Evolutionary conservation across 2,113 vertebrate species (phyloP).

Genomic region (Uropsilus gracilis): DNA sequence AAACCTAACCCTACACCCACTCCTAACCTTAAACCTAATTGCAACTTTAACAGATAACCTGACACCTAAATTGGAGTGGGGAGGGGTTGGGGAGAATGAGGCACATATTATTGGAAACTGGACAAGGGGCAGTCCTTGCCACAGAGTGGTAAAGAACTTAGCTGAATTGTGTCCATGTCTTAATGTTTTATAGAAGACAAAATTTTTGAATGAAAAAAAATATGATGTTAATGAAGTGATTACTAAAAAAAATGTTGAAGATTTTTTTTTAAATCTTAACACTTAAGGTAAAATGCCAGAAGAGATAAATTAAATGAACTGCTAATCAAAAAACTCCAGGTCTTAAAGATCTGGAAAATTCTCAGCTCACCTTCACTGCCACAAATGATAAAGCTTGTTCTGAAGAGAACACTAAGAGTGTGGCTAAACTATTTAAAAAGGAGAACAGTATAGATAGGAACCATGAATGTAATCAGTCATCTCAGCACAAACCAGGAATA

Average conservation of each 20-base stretch:
- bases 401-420: not conserved
- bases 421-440: not conserved
- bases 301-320: not conserved
- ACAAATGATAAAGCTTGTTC: slow-evolving; percentile 3
- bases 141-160: not conserved
- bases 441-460: not conserved
- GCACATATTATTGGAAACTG: not conserved
- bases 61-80: too few relatives aligned
- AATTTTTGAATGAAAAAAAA: not conserved
- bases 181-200: not conserved
- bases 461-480: not conserved
- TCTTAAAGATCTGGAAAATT: not conserved
- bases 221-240: not conserved
- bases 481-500: slow-evolving; percentile 18
- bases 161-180: not conserved
- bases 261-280: not conserved
- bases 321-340: not conserved
- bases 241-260: not conserved
- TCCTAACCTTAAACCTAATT: too few relatives aligned
- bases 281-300: not conserved
- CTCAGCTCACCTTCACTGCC: not conserved
- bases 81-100: not conserved
- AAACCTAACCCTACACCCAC: too few relatives aligned
- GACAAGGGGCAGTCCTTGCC: not conserved
- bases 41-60: too few relatives aligned